These are phyloP conservation scores for Microctonus aethiopoides DNA, from an alignment of 2,888 invertebrate species.

Conservation along the genomic window DNA sequence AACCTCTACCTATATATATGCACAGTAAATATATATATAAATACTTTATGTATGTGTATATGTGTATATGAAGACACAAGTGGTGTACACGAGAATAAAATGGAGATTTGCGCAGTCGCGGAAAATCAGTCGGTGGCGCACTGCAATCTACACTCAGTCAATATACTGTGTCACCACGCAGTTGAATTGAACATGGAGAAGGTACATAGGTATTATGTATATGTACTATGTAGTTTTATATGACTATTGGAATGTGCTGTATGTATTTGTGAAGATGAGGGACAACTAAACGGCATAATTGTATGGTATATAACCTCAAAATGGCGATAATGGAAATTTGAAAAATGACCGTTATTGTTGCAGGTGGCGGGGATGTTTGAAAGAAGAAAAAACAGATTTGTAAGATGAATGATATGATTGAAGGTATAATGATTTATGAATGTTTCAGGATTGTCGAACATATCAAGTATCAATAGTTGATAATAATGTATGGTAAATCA, in stretches of 20 bases:
- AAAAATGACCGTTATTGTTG: too few species aligned
- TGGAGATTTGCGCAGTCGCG: slow-evolving; percentile 69
- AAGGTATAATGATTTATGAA: too few species aligned
- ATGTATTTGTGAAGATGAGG: slow-evolving; percentile 8
- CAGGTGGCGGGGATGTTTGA: too few species aligned
- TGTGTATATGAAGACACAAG: too few species aligned
- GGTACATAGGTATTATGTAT: not conserved
- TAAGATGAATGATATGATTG: too few species aligned
- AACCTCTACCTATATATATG: slow-evolving; percentile 7
- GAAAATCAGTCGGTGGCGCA: slow-evolving; percentile 67
- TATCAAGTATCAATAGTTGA: not conserved
- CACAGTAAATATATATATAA: too few species aligned
- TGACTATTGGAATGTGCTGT: slow-evolving; percentile 19
- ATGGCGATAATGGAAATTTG: too few species aligned
- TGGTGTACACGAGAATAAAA: not conserved
- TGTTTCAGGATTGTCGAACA: too few species aligned
- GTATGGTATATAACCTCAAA: too few species aligned
- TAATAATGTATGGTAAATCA: not conserved
- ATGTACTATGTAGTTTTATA: not conserved
- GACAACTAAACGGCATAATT: slow-evolving; percentile 2
- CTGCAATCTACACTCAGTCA: slow-evolving; percentile 64
- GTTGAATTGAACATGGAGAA: slow-evolving; percentile 34
- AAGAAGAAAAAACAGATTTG: too few species aligned
- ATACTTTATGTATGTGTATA: too few species aligned
- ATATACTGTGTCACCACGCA: slow-evolving; percentile 59